phyloP scores from a whole-genome alignment of 2,113 vertebrate species.

The Malurus elegans region DNA sequence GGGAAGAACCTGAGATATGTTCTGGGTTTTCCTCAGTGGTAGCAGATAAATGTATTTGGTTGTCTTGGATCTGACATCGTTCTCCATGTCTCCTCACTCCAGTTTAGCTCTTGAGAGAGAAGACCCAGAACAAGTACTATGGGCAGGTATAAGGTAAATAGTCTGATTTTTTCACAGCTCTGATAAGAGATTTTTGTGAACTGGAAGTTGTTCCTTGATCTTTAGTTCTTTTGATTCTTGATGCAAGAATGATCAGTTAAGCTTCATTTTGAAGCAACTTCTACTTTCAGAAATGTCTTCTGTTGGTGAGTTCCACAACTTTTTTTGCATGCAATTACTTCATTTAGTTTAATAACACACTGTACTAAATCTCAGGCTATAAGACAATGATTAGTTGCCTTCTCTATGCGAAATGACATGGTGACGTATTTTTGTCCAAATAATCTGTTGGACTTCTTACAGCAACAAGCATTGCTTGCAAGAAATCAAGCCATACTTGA shows the following conservation, averaged over 20 bases:
- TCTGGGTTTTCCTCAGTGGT: neutral
- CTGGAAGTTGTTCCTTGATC: neutral
- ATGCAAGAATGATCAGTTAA: neutral
- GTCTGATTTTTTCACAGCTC: neutral
- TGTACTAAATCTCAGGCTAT: neutral
- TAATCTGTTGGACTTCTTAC: neutral
- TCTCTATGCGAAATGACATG: neutral
- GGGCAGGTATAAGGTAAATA: neutral
- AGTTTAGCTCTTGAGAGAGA: neutral
- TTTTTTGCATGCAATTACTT: neutral
- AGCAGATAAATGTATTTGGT: neutral
- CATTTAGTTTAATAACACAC: neutral
- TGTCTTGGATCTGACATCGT: too few species aligned
- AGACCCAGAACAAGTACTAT: neutral
- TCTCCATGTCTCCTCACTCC: neutral
- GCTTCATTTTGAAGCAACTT: neutral
- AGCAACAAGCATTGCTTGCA: neutral
- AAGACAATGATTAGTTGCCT: neutral
- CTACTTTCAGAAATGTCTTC: neutral
- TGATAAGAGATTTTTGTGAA: neutral
- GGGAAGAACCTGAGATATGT: accelerated
- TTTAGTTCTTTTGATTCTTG: neutral
- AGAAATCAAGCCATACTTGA: neutral
- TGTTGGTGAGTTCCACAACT: neutral
- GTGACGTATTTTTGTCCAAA: neutral